phyloP scores from a whole-genome alignment of 2,888 invertebrate species.

The Mimas tiliae region DNA sequence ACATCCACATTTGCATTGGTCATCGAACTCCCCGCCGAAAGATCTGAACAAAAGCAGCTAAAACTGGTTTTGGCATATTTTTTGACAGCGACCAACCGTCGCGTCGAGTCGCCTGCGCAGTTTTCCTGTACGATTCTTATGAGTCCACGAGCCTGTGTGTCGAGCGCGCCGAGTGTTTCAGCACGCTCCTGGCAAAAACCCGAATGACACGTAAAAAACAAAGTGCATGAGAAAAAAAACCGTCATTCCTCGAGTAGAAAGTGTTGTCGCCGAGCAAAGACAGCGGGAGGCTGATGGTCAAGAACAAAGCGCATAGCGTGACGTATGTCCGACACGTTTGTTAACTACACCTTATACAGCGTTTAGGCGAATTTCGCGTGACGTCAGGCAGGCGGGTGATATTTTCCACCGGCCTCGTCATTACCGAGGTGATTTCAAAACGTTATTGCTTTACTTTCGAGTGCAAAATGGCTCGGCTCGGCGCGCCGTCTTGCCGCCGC shows the following conservation, averaged over 20 bases:
- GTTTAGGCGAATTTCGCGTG: constrained; percentile 53
- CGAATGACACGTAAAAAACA: constrained; percentile 32
- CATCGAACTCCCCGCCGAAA: constrained; percentile 78
- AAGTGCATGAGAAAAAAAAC: constrained; percentile 28
- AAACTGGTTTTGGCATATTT: constrained; percentile 79
- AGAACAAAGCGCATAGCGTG: constrained; percentile 42
- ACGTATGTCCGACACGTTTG: constrained; percentile 34
- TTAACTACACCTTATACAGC: constrained; percentile 42
- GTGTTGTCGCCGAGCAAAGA: constrained; percentile 32
- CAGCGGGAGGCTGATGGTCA: constrained; percentile 24
- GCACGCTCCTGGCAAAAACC: constrained; percentile 40
- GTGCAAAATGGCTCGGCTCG: constrained; percentile 47
- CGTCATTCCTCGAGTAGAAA: constrained; percentile 31
- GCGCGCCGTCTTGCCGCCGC: constrained; percentile 36
- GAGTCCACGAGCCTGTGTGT: constrained; percentile 44
- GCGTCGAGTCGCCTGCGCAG: constrained; percentile 46
- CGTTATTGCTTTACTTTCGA: constrained; percentile 60
- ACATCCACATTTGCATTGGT: constrained; percentile 71
- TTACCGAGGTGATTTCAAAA: constrained; percentile 63
- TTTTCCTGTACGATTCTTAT: constrained; percentile 65
- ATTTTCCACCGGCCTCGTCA: constrained; percentile 56
- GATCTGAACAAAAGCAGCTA: constrained; percentile 74
- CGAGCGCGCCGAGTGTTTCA: constrained; percentile 47
- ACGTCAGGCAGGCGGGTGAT: constrained; percentile 52
- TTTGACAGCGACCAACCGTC: constrained; percentile 62